Percentiles rank a stretch among this genome's conserved stretches.
phyloP scores from a whole-genome alignment of 1,140 invertebrate species.

The Sarcophaga peregrina region DNA sequence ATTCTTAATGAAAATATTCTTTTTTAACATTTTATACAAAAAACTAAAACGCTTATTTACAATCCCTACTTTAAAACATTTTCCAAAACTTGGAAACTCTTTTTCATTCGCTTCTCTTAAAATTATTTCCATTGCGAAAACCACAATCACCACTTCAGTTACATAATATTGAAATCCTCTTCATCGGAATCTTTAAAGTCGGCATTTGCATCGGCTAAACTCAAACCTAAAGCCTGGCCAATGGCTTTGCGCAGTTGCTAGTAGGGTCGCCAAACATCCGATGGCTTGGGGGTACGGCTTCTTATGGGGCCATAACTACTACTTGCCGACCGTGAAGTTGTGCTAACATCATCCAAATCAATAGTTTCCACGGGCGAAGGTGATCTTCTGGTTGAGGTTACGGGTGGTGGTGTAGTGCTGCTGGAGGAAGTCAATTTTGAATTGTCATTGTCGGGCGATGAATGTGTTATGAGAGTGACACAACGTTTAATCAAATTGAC shows the following conservation, averaged over 20 bases:
- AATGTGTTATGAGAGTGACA: conserved; percentile 63
- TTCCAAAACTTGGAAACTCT: no score
- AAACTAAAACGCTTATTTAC: no score
- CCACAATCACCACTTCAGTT: neutral
- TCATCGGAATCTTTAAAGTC: conserved; percentile 19
- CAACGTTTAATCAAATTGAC: conserved; percentile 62
- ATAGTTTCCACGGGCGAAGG: conserved; percentile 62
- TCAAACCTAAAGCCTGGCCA: conserved; percentile 43
- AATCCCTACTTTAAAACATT: no score
- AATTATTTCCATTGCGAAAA: neutral
- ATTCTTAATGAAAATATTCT: no score
- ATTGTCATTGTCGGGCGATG: conserved; percentile 48
- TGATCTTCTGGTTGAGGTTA: conserved; percentile 60
- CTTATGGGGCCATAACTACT: conserved; percentile 58
- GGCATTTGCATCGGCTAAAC: neutral
- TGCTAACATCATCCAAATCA: conserved; percentile 63
- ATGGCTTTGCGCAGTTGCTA: conserved; percentile 60
- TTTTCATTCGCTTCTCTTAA: no score
- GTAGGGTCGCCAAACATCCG: conserved; percentile 66
- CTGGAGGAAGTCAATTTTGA: neutral
- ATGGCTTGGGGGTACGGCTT: conserved; percentile 61
- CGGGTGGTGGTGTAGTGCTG: conserved; percentile 55
- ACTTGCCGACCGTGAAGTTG: conserved; percentile 58
- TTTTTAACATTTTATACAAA: no score
- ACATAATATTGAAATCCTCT: neutral